Evolutionary conservation across 1,140 invertebrate species (phyloP).

Genomic region (Procambarus clarkii): DNA sequence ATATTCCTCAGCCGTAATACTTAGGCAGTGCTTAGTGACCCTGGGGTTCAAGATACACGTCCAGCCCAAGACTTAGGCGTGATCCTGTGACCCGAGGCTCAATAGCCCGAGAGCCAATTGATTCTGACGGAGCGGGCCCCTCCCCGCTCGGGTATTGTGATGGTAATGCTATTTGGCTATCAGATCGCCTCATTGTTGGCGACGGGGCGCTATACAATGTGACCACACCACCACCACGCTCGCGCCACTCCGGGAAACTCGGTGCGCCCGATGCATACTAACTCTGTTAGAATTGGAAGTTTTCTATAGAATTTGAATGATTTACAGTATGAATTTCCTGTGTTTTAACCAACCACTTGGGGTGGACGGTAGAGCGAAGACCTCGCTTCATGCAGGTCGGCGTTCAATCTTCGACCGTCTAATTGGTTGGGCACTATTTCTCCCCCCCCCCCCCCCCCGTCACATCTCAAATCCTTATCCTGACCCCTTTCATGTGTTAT

Average conservation of each 20-base stretch:
- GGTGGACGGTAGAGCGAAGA: too few relatives aligned
- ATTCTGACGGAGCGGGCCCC: slow-evolving; percentile 3
- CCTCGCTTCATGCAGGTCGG: too few relatives aligned
- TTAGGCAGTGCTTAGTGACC: too few relatives aligned
- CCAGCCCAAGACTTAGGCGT: neutral
- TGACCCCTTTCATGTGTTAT: too few relatives aligned
- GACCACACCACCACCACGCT: neutral
- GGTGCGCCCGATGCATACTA: neutral
- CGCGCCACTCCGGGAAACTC: neutral
- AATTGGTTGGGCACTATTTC: too few relatives aligned
- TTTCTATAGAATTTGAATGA: too few relatives aligned
- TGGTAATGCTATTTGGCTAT: slow-evolving; percentile 53
- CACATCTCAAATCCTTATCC: too few relatives aligned
- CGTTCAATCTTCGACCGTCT: too few relatives aligned
- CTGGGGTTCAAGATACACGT: neutral
- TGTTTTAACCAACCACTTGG: too few relatives aligned
- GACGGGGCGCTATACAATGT: slow-evolving; percentile 29
- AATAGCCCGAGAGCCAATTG: slow-evolving; percentile 33
- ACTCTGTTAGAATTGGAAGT: neutral
- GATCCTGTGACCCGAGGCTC: slow-evolving; percentile 19
- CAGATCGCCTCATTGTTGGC: slow-evolving; percentile 41
- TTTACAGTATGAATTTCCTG: too few relatives aligned
- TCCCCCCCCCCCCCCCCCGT: too few relatives aligned
- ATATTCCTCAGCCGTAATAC: too few relatives aligned
- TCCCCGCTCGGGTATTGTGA: slow-evolving; percentile 15